A percentile compares a stretch with the other conserved stretches of the same genome.
Conservation (phyloP, 2,797 vertebrate genomes). For the Myotis myotis region DNA sequence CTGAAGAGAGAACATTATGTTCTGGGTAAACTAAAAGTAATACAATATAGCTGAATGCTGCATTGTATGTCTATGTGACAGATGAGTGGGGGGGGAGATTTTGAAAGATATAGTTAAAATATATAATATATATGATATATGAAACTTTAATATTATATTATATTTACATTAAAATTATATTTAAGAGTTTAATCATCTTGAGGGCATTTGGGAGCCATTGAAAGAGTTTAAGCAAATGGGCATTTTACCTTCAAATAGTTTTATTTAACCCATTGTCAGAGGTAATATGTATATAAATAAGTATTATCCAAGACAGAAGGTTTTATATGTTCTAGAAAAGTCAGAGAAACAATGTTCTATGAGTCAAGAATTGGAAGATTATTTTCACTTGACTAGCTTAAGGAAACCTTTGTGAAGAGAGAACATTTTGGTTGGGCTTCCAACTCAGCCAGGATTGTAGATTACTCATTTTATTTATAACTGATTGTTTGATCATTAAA, state of each 20-base stretch:
- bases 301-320: not conserved
- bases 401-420: not conserved
- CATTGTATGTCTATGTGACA: not conserved
- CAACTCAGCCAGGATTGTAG: not conserved
- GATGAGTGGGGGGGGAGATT: not conserved
- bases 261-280: slow-evolving; percentile 18
- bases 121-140: not conserved
- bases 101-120: slow-evolving; percentile 19
- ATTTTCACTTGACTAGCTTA: not conserved
- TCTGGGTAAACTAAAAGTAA: not conserved
- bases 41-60: not conserved
- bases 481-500: not conserved
- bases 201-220: not conserved
- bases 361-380: not conserved
- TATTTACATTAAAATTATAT: not conserved
- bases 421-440: not conserved
- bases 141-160: not conserved
- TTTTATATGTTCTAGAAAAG: slow-evolving; percentile 13
- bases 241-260: slow-evolving; percentile 9
- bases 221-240: slow-evolving; percentile 1
- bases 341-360: not conserved
- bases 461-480: slow-evolving; percentile 4
- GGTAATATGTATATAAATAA: not conserved
- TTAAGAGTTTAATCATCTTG: not conserved
- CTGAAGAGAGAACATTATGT: not conserved